A percentile compares a stretch with the other conserved stretches of the same genome.
Conservation (phyloP, 2,113 vertebrate species). For the Scopus umbretta region DNA sequence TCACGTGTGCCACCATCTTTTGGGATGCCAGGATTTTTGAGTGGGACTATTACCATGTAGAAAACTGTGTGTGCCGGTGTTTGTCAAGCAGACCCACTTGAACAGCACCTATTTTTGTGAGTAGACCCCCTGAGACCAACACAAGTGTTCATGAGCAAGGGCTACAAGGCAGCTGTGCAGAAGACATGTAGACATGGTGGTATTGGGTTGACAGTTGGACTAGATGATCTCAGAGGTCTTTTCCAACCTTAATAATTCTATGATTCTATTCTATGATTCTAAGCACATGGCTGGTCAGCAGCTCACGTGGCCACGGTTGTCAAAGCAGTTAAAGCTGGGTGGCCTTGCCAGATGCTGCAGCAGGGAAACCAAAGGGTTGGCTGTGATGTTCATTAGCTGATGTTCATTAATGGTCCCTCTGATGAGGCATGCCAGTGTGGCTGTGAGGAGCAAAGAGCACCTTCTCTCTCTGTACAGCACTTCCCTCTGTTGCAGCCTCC, state of each 20-base stretch:
- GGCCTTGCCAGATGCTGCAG: rapidly evolving
- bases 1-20: background rate
- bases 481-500: background rate
- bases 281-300: background rate
- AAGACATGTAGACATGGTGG: too few species aligned
- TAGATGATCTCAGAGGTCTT: too few species aligned
- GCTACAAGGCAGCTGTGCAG: background rate
- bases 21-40: background rate
- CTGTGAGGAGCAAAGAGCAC: background rate
- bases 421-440: background rate
- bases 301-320: background rate
- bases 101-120: background rate
- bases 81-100: background rate
- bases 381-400: background rate
- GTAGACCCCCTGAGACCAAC: background rate
- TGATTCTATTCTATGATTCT: too few species aligned
- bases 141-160: background rate
- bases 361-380: background rate
- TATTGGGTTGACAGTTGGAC: too few species aligned
- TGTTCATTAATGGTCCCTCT: background rate
- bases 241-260: too few species aligned
- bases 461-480: background rate
- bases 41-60: background rate
- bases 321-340: background rate
- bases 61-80: background rate